These are phyloP conservation scores for Hypothenemus hampei DNA, from an alignment of 1,140 invertebrate species.

Conservation along the genomic window DNA sequence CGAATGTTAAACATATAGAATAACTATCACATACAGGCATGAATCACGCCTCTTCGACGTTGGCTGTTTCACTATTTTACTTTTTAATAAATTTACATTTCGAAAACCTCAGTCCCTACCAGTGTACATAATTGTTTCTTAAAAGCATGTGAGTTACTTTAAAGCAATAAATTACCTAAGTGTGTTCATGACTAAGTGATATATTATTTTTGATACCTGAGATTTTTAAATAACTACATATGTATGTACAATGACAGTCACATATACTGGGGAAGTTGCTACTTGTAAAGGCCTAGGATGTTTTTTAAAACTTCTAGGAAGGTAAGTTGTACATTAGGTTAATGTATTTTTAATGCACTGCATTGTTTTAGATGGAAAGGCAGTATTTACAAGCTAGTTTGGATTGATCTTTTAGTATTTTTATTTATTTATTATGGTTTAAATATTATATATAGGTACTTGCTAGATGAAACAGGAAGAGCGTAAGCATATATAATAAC, in stretches of 20 bases:
- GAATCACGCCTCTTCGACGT: no score
- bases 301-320: conserved; percentile 69
- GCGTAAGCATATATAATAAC: conserved; percentile 45
- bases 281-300: conserved; percentile 80
- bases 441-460: conserved; percentile 57
- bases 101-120: no score
- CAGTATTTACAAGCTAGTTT: conserved; percentile 70
- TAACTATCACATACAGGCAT: no score
- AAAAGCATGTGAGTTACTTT: no score
- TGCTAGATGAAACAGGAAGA: conserved; percentile 53
- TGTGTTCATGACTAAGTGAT: no score
- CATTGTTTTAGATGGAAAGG: conserved; percentile 59
- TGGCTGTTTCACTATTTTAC: no score
- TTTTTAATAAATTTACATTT: no score
- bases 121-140: no score
- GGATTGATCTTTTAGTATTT: conserved; percentile 61
- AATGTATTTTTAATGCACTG: background rate
- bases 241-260: conserved; percentile 84
- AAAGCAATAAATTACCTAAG: no score
- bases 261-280: conserved; percentile 83
- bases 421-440: conserved; percentile 58
- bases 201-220: no score
- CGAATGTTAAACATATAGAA: no score
- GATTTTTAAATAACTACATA: no score
- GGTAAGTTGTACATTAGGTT: conserved; percentile 31